Base-by-base conservation (phyloP, 2,113 vertebrate species). In the Hippocampus zosterae region DNA sequence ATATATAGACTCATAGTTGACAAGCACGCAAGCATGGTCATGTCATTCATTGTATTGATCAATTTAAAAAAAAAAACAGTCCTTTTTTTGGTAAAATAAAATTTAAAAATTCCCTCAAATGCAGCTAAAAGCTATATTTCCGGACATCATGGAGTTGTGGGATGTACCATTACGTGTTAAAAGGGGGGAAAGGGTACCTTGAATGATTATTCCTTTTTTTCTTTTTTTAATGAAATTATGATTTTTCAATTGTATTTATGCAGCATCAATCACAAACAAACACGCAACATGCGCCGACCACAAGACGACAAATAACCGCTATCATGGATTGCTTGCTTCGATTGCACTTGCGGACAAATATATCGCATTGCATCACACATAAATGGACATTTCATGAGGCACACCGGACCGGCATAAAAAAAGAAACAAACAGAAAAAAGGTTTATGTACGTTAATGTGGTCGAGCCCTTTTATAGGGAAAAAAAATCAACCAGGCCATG, bases 11-110 rank as follows among this genome's bases (percentile, higher is more conserved):
- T 57, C 82, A 88, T 83, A 83, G 81, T 74, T 73, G 87, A 91
- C 88, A 85, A 85, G 67, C 89, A 91, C 89, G 89, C 89, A 87
- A 68, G 72, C 40, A 41, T 60, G 18, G 6, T 12, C 42, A 44
- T 10, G 10, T 44, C 42, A 44, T 44, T 44, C 42, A 13, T 44
- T 44, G 42, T 44, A 12, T 44, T 3, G 42, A 44, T 44, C 3
- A 13, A 37, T 37, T 6, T 5, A 33, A 37, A 5, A 44, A 44
- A 44, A 44, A n/a, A 21, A 50, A 1, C 6, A 7, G 16, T 50
- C 16, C 8, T 16, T 16, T 2, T 57, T 57, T 57, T 27, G 16
- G 25, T 27, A 25, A 57, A 27, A 57, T 57, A 10, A 57, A 1
- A 25, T 6, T 15, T 27, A 15, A 57, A 13, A 57, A 57, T 27